Base-by-base conservation (phyloP, 2,888 invertebrate genomes). In the Fragum fragum region DNA sequence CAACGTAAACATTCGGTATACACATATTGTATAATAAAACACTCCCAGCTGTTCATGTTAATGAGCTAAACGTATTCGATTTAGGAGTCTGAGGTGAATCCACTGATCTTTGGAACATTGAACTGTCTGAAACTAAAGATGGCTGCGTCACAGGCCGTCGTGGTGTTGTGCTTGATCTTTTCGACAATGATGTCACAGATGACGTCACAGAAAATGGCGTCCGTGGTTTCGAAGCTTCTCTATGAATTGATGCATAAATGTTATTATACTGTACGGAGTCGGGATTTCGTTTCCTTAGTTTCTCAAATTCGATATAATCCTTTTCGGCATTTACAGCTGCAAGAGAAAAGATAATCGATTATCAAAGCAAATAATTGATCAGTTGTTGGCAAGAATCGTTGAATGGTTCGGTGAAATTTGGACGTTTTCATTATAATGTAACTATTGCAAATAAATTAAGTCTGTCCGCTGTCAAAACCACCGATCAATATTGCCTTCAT, bases 281-380 rank as follows among this genome's bases (percentile, higher is more conserved):
- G 0, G 86, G 86, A 7, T 81, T 71, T n/a, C 53, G 29, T 42
- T 79, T 76, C 57, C 86, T 36, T 1, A 72, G 23, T 1, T 73
- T 57, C 42, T 86, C 86, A 36, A 86, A 86, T 23, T 73, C 57
- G 16, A 83, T 79, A 39, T 75, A 83, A 29, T 83, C 81, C 32
- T 66, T 81, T 42, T 86, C 86, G 26, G 83, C 81, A 1, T 52
- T 36, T 1, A 86, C 83, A n/a, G 86, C 86, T 86, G 76, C 23
- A 21, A 23, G 55, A 69, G 32, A 36, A 36, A 9, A 36, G 9
- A 36, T 6, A 36, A 6, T 9, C 5, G 32, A 6, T 6, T 36
- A 9, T 3, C 9, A 36, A 36, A 36, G 9, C 3, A 36, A 6
- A 36, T 36, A 36, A 9, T 9, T 9, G 3, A 36, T 9, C 32